A percentile compares a stretch with the other conserved stretches of the same genome.
Conservation (phyloP, 2,888 invertebrate genomes). For the Salticus scenicus region DNA sequence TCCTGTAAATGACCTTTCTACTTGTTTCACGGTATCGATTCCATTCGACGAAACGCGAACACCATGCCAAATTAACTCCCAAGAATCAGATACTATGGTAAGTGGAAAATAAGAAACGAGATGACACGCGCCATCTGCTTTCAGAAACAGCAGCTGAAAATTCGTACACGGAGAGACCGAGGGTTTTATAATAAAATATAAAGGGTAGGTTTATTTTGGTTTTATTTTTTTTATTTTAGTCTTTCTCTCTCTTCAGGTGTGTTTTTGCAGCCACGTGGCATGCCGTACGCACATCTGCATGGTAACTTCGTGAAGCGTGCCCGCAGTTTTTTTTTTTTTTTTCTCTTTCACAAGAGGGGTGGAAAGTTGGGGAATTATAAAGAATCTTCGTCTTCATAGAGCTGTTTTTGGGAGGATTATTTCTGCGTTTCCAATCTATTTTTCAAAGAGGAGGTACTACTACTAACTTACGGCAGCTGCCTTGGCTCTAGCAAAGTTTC, state of each 20-base stretch:
- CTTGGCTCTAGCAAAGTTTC: neutral
- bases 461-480: neutral
- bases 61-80: neutral
- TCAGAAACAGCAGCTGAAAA: conserved; percentile 11
- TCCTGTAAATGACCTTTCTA: too few relatives aligned
- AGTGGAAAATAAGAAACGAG: neutral
- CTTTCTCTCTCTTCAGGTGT: conserved; percentile 50
- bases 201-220: conserved; percentile 32
- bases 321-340: neutral
- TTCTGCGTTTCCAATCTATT: neutral
- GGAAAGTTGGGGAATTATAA: neutral
- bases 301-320: conserved; percentile 1
- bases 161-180: neutral
- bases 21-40: too few relatives aligned
- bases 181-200: neutral
- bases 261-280: conserved; percentile 42
- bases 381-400: neutral
- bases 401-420: neutral
- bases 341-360: neutral
- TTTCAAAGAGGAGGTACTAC: neutral
- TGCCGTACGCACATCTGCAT: conserved; percentile 55
- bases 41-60: too few relatives aligned
- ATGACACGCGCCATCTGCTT: conserved; percentile 6
- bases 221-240: conserved; percentile 36
- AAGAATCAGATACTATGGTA: neutral